Base-by-base conservation (phyloP, 2,113 vertebrate species). In the Dolichallabes microphthalmus region DNA sequence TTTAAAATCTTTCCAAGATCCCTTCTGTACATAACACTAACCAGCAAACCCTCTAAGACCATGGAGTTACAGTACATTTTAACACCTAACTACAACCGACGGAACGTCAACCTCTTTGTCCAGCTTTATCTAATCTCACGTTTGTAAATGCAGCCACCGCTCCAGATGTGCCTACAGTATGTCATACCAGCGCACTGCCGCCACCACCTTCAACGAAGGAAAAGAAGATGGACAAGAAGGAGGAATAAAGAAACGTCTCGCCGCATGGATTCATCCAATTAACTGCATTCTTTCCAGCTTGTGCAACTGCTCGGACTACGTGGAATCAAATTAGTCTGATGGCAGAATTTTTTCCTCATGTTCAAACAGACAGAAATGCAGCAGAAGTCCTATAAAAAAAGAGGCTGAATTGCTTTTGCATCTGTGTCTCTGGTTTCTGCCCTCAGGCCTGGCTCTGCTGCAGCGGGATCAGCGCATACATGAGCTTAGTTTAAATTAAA, bases 271-370 rank as follows among this genome's bases (percentile, higher is more conserved):
- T 88, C 85, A 90, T 91, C 90, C 89, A 86, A 85, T 82, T 84
- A 22, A 83, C 83, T 58, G 73, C 91, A 92, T 94, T 93, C 92
- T 88, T 94, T 94, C 92, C 92, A 81, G 61, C 78, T 86, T 87
- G 83, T 89, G 89, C 92, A 92, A 89, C 76, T 30, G 88, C 78
- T 60, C 86, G 71, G 85, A 92, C 88, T 88, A 84, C 76, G 86
- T 89, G 90, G 91, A 91, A 91, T 91, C 82, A 90, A 90, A 92
- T 93, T 86, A 90, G 89, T 89, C 85, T 84, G 91, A 93, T 93
- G 89, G 84, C 75, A 90, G 85, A 82, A 86, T 91, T 92, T 92
- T 89, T 90, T 86, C 88, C 55, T 77, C 87, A 53, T 75, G 84
- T 86, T 89, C 74, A 82, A 90, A 83, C 82, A 57, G 55, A 79